Conservation (phyloP, 2,113 vertebrate species). For the Coptodon rendalli region DNA sequence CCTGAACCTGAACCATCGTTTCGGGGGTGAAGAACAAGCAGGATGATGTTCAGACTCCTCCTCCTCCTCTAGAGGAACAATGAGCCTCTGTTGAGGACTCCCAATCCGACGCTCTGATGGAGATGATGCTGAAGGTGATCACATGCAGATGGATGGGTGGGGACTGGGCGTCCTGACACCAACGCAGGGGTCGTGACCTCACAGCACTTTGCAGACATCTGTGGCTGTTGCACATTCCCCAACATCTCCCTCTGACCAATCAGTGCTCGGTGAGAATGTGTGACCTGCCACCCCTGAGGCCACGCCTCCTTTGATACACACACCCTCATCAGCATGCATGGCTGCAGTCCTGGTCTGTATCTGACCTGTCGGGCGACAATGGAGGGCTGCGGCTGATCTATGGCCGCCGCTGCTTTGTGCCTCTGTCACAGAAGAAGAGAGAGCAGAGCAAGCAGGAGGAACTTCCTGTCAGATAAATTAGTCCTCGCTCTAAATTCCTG, state of each 20-base stretch:
- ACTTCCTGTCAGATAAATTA: not conserved
- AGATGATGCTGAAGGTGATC: not conserved
- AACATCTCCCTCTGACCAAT: constrained; percentile 16
- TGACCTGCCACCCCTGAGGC: not conserved
- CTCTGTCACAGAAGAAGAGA: constrained; percentile 6
- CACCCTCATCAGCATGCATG: constrained; percentile 64
- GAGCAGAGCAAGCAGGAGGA: not conserved
- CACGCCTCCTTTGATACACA: not conserved
- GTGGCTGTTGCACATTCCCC: constrained; percentile 38
- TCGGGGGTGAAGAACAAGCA: not conserved
- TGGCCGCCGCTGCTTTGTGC: constrained; percentile 16
- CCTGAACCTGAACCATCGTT: not conserved
- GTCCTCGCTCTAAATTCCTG: not conserved
- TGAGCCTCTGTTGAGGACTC: not conserved
- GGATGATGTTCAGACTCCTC: not conserved
- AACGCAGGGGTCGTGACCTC: constrained; percentile 47
- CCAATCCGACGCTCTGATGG: not conserved
- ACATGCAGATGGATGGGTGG: not conserved
- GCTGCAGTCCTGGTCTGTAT: constrained; percentile 39
- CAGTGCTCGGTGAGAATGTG: constrained; percentile 33
- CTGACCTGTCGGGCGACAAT: constrained; percentile 42
- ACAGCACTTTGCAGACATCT: constrained; percentile 50
- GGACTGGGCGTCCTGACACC: not conserved
- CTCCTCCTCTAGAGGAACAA: not conserved
- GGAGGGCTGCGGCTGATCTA: constrained; percentile 59